phyloP scores from a whole-genome alignment of 2,113 vertebrate genomes.

The Lonchura striata region DNA sequence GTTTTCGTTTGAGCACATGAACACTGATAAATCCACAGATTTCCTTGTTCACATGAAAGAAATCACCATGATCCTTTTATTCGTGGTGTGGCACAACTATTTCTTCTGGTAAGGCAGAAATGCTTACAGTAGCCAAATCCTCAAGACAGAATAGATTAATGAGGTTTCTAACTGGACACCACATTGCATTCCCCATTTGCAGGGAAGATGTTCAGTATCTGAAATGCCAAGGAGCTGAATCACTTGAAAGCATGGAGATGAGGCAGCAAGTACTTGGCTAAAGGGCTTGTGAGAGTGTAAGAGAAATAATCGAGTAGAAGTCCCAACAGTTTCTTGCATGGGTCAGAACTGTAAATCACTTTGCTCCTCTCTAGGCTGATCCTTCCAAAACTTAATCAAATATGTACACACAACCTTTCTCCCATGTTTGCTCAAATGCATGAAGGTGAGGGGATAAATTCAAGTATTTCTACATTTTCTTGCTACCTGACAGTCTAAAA shows the following conservation, averaged over 20 bases:
- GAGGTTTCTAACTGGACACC: not conserved
- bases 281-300: not conserved
- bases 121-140: not conserved
- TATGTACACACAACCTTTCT: not conserved
- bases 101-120: not conserved
- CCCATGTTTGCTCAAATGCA: not conserved
- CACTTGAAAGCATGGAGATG: not conserved
- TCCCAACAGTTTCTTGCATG: not conserved
- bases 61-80: not conserved
- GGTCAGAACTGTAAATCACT: not conserved
- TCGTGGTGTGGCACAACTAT: not conserved
- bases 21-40: not conserved
- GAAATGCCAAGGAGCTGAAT: not conserved
- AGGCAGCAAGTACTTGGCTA: not conserved
- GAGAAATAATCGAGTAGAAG: not conserved
- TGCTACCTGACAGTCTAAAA: not conserved
- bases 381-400: not conserved
- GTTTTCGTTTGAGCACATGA: not conserved
- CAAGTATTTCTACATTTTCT: not conserved
- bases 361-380: not conserved
- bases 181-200: not conserved
- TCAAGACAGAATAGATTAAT: not conserved
- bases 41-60: not conserved
- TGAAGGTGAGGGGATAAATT: not conserved
- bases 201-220: not conserved